Conservation (phyloP, 64 coral and sea anemone species). For the Trachythela sp. region DNA sequence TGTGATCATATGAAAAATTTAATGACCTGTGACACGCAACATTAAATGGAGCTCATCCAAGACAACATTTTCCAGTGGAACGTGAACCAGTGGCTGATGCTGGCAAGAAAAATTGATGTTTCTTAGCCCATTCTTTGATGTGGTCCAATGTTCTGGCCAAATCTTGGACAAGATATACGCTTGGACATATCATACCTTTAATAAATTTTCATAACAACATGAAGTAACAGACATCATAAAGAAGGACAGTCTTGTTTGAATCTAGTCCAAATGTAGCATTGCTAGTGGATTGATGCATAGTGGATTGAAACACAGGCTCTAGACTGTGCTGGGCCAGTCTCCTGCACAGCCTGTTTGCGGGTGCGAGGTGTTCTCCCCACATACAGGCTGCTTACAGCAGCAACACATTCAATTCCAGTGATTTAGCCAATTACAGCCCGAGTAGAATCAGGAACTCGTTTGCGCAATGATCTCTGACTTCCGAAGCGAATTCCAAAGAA, state of each 20-base stretch:
- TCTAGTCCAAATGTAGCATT: neutral
- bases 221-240: neutral
- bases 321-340: neutral
- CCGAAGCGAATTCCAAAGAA: too few species aligned
- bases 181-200: neutral
- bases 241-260: neutral
- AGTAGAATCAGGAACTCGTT: too few species aligned
- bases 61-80: neutral
- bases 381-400: too few species aligned
- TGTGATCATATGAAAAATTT: too few species aligned
- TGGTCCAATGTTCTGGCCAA: neutral
- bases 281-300: too few species aligned
- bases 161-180: neutral
- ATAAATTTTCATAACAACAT: neutral
- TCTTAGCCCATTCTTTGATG: neutral
- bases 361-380: too few species aligned
- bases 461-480: too few species aligned
- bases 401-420: too few species aligned
- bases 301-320: neutral
- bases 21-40: too few species aligned
- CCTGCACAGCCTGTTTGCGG: too few species aligned
- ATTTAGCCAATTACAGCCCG: too few species aligned
- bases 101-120: neutral
- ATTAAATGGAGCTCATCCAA: neutral
- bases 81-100: neutral